phyloP scores from a whole-genome alignment of 30 jellyfish, hydroid and myxozoan species.

The Nemopilema nomurai region DNA sequence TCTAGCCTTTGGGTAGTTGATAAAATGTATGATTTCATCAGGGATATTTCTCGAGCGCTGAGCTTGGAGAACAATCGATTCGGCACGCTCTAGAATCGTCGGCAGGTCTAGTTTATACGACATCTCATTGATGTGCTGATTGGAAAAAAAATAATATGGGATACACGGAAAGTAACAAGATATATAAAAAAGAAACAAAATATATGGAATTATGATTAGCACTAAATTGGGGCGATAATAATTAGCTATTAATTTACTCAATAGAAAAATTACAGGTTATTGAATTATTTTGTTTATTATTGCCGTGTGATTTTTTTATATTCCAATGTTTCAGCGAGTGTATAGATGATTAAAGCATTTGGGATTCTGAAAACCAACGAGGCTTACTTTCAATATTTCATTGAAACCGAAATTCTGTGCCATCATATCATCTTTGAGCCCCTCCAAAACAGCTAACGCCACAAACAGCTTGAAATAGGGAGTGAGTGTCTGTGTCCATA shows the following conservation, averaged over 20 bases:
- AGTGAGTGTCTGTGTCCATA: conserved; percentile 76
- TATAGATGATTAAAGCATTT: too few species aligned
- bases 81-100: conserved; percentile 68
- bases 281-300: too few species aligned
- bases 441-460: conserved; percentile 74
- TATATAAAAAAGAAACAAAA: neutral
- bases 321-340: too few species aligned
- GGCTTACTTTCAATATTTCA: conserved; percentile 80
- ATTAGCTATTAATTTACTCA: too few species aligned
- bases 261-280: too few species aligned
- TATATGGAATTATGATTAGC: too few species aligned
- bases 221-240: too few species aligned
- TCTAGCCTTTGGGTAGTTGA: conserved; percentile 24
- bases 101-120: conserved; percentile 61
- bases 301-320: too few species aligned
- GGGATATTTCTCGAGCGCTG: conserved; percentile 66
- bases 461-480: conserved; percentile 83
- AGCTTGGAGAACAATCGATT: conserved; percentile 57
- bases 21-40: conserved; percentile 34
- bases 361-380: too few species aligned
- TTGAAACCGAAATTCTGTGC: conserved; percentile 66
- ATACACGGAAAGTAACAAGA: neutral
- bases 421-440: conserved; percentile 79
- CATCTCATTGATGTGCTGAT: conserved; percentile 76
- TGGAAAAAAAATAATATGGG: neutral